Base-by-base conservation (phyloP, 2,888 invertebrate genomes). In the Cephus runcator region DNA sequence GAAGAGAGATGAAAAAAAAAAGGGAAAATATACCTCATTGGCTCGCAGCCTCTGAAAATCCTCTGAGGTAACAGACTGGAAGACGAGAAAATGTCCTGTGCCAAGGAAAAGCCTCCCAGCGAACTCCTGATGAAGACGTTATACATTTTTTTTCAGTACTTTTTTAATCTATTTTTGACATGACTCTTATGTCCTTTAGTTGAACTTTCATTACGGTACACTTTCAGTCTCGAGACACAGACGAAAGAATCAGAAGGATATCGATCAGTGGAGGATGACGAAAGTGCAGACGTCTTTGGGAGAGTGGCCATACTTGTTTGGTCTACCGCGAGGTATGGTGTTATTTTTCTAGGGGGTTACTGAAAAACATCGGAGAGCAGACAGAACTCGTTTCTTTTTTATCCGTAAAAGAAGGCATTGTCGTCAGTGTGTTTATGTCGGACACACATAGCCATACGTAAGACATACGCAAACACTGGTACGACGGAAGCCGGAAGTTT, bases 401-500 rank as follows among this genome's bases (percentile, higher is more conserved):
- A 83, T 81, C 80, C 82, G 84, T 84, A 88, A 87, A 87, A 83
- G 85, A 83, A 81, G 75, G 82, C 84, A 85, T 87, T 87, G 85
- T 87, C 40, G 15, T 40, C 40, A 40, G 40, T 40, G 15, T 40
- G 40, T 40, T 34, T 34, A 35, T 71, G 40, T 40, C 12, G 56
- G 68, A 75, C 76, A 79, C 34, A 73, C 69, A 68, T 73, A 12
- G 33, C 76, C 69, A 74, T 68, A 76, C 71, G 76, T 81, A 80
- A 77, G 15, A 82, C 40, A 4, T 15, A 82, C 79, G 83, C 85
- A 85, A 84, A 85, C 85, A 84, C 83, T 33, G 84, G 75, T 68
- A 78, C 81, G 81, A 83, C 84, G 87, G 86, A 88, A 87, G 84
- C 84, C 79, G 78, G 78, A 86, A 88, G 87, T 87, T 40, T 87